phyloP scores from a whole-genome alignment of 92 coral and sea anemone genomes.

The Actinernus sp. region DNA sequence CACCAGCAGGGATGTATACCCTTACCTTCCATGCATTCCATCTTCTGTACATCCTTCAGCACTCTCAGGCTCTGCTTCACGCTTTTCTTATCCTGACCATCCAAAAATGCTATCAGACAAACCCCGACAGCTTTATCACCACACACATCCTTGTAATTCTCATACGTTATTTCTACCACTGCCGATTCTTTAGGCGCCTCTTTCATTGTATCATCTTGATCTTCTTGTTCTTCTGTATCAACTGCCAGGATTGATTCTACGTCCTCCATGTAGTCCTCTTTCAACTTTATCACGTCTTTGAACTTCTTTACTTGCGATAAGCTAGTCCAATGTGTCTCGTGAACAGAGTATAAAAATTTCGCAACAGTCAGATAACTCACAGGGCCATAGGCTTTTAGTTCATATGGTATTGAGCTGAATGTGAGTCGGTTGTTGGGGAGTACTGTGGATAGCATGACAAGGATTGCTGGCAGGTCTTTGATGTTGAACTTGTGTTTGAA shows the following conservation, averaged over 20 bases:
- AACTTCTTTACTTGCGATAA: slow-evolving; percentile 71
- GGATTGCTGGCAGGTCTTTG: slow-evolving; percentile 62
- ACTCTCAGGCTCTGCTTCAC: slow-evolving; percentile 29
- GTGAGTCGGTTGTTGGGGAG: slow-evolving; percentile 48
- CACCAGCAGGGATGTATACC: too few relatives aligned
- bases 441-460: slow-evolving; percentile 73
- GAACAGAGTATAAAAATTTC: slow-evolving; percentile 86
- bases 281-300: slow-evolving; percentile 72
- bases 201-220: neutral
- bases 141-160: slow-evolving; percentile 75
- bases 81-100: slow-evolving; percentile 50
- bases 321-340: slow-evolving; percentile 88
- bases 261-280: slow-evolving; percentile 74
- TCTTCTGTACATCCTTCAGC: slow-evolving; percentile 53
- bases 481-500: slow-evolving; percentile 58
- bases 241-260: slow-evolving; percentile 47
- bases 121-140: slow-evolving; percentile 67
- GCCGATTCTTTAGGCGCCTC: neutral
- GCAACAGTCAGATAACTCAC: slow-evolving; percentile 77
- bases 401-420: slow-evolving; percentile 75
- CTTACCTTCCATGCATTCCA: slow-evolving; percentile 56
- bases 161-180: slow-evolving; percentile 66
- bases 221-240: neutral
- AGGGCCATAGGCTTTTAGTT: slow-evolving; percentile 76
- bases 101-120: slow-evolving; percentile 81